phyloP scores from a whole-genome alignment of 2,888 invertebrate species.

The Drosophila incognita region DNA sequence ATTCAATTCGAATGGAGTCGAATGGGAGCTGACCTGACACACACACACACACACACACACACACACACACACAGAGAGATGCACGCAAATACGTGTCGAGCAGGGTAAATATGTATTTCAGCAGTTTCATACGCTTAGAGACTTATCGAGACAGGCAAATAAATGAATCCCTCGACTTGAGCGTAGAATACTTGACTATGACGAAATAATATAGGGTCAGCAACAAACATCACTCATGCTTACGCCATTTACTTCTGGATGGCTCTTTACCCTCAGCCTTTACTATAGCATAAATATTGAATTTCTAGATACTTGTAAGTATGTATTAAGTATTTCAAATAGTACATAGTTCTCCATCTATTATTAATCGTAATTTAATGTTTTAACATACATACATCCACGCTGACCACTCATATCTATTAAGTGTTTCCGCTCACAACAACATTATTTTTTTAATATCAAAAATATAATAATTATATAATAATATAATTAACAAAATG shows the following conservation, averaged over 20 bases:
- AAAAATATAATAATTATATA: too few species aligned
- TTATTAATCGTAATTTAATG: neutral
- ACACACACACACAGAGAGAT: neutral
- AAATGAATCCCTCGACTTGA: neutral
- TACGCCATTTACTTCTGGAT: neutral
- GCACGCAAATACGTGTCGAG: neutral
- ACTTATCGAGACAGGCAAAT: neutral
- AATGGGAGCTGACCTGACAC: neutral
- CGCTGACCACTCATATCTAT: neutral
- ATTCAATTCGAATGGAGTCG: neutral
- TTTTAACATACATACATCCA: neutral
- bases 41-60: neutral
- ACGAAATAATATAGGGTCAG: neutral
- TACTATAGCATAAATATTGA: neutral
- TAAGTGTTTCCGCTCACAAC: neutral
- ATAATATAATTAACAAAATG: too few species aligned
- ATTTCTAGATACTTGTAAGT: neutral
- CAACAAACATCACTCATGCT: neutral
- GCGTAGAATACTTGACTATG: neutral
- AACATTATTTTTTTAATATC: neutral
- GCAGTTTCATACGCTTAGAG: neutral
- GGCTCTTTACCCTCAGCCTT: neutral
- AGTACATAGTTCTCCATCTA: neutral
- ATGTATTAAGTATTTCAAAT: neutral
- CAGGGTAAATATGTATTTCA: neutral